Conservation (phyloP, 92 coral and sea anemone species). For the Heteractis magnifica region DNA sequence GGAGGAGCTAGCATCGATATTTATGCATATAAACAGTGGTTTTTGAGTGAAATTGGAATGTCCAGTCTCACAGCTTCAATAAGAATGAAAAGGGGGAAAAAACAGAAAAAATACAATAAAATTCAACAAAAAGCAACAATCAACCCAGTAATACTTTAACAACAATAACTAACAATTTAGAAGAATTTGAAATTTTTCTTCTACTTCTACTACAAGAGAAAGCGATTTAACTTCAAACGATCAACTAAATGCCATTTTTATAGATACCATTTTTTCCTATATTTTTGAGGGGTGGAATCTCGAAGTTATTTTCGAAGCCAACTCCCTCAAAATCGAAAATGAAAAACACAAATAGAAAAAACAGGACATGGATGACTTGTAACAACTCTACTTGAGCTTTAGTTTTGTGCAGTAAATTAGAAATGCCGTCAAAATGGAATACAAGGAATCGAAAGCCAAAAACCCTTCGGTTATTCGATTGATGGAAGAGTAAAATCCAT, state of each 20-base stretch:
- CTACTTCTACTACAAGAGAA: not conserved
- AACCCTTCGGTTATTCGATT: not conserved
- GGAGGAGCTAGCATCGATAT: too few species aligned
- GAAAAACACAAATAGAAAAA: slow-evolving; percentile 3
- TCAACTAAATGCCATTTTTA: not conserved
- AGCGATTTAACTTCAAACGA: not conserved
- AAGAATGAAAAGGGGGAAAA: too few species aligned
- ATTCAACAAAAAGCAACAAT: too few species aligned
- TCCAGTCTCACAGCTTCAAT: too few species aligned
- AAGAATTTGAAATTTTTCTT: not conserved
- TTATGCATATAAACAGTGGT: too few species aligned
- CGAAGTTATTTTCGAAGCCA: not conserved
- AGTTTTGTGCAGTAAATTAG: not conserved
- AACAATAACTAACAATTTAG: too few species aligned
- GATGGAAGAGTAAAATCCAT: slow-evolving; percentile 1
- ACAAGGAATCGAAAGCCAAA: not conserved
- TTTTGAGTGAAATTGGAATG: too few species aligned
- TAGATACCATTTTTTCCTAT: slow-evolving; percentile 2
- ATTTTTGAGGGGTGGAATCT: slow-evolving; percentile 19
- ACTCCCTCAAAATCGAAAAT: slow-evolving; percentile 22
- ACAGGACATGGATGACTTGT: not conserved
- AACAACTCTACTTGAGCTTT: not conserved
- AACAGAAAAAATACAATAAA: too few species aligned
- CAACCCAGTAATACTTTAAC: too few species aligned
- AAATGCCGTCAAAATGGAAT: not conserved